Percentiles rank a stretch among this genome's conserved stretches.
phyloP scores from a whole-genome alignment of 2,113 vertebrate species.

The Micromys minutus region DNA sequence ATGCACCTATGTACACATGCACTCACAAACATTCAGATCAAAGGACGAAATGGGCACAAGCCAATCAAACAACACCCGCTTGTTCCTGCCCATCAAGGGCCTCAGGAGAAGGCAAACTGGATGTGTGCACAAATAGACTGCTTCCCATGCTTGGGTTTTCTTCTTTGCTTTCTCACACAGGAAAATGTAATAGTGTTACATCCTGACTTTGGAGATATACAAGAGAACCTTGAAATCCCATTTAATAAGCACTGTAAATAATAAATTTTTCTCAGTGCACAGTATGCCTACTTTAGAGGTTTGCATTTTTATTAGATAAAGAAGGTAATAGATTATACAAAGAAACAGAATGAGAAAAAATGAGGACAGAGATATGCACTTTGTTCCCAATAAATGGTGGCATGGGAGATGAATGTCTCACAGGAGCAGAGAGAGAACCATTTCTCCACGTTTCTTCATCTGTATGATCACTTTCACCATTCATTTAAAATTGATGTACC shows the following conservation, averaged over 20 bases:
- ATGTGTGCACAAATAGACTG: not conserved
- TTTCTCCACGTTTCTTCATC: not conserved
- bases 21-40: not conserved
- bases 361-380: not conserved
- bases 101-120: not conserved
- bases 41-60: not conserved
- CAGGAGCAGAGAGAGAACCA: not conserved
- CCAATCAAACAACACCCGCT: not conserved
- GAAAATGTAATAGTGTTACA: not conserved
- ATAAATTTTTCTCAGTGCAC: not conserved
- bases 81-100: not conserved
- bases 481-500: not conserved
- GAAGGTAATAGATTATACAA: not conserved
- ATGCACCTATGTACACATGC: not conserved
- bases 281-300: not conserved
- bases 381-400: not conserved
- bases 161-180: not conserved
- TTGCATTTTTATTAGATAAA: not conserved
- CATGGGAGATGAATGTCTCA: not conserved
- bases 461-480: not conserved
- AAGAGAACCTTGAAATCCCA: not conserved
- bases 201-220: conserved; percentile 7
- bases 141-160: not conserved
- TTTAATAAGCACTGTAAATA: not conserved
- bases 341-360: not conserved